These are phyloP conservation scores for Ctenochaetus hawaiiensis DNA, from an alignment of 2,797 vertebrate species.

Conservation along the genomic window DNA sequence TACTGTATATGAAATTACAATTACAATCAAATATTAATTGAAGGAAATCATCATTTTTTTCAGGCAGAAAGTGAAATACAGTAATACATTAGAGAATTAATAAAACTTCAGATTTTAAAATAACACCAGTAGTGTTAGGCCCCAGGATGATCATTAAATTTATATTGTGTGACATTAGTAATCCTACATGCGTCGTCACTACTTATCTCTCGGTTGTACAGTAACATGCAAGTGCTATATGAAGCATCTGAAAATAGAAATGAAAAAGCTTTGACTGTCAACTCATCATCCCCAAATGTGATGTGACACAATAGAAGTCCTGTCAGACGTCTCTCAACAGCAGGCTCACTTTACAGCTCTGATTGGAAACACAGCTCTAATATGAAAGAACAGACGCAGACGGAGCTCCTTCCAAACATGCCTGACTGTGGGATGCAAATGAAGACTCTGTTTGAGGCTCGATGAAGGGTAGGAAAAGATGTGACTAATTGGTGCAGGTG, in stretches of 20 bases:
- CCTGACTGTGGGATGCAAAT: conserved; percentile 65
- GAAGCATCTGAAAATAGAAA: conserved; percentile 70
- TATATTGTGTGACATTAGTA: conserved; percentile 49
- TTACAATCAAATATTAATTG: no score
- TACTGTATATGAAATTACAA: no score
- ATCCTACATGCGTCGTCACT: conserved; percentile 52
- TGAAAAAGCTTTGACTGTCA: conserved; percentile 18
- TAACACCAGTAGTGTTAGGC: conserved; percentile 2
- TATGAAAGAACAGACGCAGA: conserved; percentile 29
- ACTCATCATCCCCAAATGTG: conserved; percentile 36
- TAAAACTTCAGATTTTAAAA: neutral
- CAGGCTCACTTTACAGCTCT: conserved; percentile 51
- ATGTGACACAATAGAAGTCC: conserved; percentile 33
- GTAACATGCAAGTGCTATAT: conserved; percentile 32
- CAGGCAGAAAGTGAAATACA: neutral
- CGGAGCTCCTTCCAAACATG: neutral
- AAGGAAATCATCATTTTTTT: no score
- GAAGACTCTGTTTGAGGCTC: conserved; percentile 53
- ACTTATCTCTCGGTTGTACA: conserved; percentile 40
- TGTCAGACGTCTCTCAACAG: conserved; percentile 66
- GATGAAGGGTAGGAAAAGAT: neutral
- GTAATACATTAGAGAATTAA: neutral
- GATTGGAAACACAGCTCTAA: conserved; percentile 63
- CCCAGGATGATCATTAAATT: conserved; percentile 22
- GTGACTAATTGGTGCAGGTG: conserved; percentile 30